Conservation (phyloP, 2,797 vertebrate genomes). For the Bufotes viridis region DNA sequence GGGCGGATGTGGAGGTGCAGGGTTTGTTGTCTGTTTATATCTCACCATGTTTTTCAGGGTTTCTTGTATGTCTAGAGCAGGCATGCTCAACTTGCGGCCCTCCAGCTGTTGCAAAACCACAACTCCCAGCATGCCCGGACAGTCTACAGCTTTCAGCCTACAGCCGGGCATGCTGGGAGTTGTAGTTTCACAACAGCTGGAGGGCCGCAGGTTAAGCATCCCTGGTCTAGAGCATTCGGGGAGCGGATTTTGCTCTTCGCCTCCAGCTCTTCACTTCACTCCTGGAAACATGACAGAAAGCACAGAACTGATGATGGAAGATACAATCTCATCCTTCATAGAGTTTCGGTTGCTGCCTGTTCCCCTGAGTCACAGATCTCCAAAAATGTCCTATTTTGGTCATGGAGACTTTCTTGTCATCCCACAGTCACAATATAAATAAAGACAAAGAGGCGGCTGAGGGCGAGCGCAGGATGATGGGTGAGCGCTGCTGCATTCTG, state of each 20-base stretch:
- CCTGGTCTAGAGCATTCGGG: not conserved
- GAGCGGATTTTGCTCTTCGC: not conserved
- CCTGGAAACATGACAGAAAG: not conserved
- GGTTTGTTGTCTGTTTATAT: too few relatives aligned
- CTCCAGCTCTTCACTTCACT: not conserved
- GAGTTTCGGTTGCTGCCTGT: constrained; percentile 2
- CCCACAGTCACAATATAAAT: constrained; percentile 11
- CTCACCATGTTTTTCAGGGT: too few relatives aligned
- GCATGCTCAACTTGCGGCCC: too few relatives aligned
- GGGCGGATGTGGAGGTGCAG: too few relatives aligned
- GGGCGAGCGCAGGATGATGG: not conserved
- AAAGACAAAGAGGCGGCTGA: not conserved
- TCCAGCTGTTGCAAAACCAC: too few relatives aligned
- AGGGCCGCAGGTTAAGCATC: too few relatives aligned
- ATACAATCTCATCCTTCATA: constrained; percentile 15
- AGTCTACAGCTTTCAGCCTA: too few relatives aligned
- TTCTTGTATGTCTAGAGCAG: too few relatives aligned
- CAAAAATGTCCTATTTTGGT: constrained; percentile 49
- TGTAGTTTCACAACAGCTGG: too few relatives aligned
- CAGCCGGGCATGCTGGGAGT: too few relatives aligned
- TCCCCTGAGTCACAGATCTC: constrained; percentile 43
- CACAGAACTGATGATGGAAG: constrained; percentile 7
- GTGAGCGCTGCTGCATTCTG: not conserved
- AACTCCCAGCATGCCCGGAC: too few relatives aligned
- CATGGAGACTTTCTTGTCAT: constrained; percentile 10